phyloP scores from a whole-genome alignment of 2,113 vertebrate species.

The Alouatta palliata region DNA sequence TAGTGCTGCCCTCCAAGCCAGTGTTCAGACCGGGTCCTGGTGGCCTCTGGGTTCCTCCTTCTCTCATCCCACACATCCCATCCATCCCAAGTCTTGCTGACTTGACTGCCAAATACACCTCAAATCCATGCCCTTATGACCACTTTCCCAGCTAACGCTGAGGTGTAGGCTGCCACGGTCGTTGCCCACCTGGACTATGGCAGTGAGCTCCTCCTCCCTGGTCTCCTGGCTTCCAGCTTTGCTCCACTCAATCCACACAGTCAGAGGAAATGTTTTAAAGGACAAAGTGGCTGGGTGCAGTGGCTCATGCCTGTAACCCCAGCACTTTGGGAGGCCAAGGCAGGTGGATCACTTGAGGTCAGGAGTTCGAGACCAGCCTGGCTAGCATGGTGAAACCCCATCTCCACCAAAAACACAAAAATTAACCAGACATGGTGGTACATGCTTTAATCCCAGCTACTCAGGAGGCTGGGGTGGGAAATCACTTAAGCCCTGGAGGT shows the following conservation, averaged over 20 bases:
- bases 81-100: not conserved
- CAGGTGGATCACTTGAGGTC: too few relatives aligned
- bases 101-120: not conserved
- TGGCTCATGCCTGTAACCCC: too few relatives aligned
- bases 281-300: not conserved
- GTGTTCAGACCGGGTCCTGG: not conserved
- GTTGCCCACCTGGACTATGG: not conserved
- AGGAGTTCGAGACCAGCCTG: too few relatives aligned
- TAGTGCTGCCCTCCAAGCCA: fast-evolving
- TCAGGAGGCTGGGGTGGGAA: too few relatives aligned
- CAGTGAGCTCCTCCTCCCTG: not conserved
- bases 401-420: too few relatives aligned
- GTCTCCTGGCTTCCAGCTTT: not conserved
- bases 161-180: not conserved
- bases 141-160: not conserved
- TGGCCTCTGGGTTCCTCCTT: not conserved
- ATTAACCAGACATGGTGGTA: too few relatives aligned
- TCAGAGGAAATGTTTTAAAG: not conserved
- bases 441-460: too few relatives aligned
- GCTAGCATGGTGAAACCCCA: too few relatives aligned
- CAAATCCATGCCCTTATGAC: fast-evolving
- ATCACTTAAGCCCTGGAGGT: too few relatives aligned
- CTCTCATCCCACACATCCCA: fast-evolving
- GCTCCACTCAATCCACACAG: not conserved
- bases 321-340: too few relatives aligned